A percentile compares a stretch with the other conserved stretches of the same genome.
These are phyloP conservation scores for Crocuta crocuta DNA, from an alignment of 2,113 vertebrate genomes.

Conservation along the genomic window DNA sequence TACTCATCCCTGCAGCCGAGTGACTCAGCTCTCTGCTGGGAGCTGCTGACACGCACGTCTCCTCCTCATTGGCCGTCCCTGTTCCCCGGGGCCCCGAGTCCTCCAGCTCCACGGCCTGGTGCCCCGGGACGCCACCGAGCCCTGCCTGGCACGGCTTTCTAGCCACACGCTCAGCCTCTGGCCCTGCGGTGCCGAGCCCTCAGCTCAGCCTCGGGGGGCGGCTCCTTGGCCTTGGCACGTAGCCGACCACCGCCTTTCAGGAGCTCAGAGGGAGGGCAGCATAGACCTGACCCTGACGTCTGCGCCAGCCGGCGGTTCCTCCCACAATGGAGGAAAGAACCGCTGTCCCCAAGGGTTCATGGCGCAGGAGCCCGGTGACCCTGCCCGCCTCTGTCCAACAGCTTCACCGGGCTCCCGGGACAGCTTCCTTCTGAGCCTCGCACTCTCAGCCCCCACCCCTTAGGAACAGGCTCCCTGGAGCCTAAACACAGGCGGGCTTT, in stretches of 20 bases:
- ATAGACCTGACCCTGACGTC: neutral
- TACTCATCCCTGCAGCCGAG: no score
- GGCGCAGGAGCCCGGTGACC: neutral
- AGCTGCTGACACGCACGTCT: neutral
- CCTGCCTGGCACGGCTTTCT: no score
- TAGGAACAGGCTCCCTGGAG: no score
- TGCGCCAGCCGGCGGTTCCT: neutral
- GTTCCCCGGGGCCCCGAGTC: no score
- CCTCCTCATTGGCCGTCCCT: neutral
- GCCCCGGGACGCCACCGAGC: neutral
- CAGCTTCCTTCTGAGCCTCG: neutral
- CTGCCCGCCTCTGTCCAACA: fast-evolving
- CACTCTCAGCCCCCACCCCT: no score
- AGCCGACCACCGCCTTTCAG: neutral
- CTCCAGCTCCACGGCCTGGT: neutral
- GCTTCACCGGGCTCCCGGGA: fast-evolving
- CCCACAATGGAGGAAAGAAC: neutral
- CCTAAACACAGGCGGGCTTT: neutral
- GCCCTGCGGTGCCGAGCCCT: neutral
- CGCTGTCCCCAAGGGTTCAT: neutral
- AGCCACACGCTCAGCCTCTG: fast-evolving
- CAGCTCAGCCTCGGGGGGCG: fast-evolving
- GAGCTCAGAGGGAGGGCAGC: no score
- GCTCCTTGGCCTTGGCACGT: neutral
- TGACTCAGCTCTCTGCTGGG: neutral